Evolutionary conservation across 2,797 vertebrate species (phyloP).

Genomic region (Sebastiscus albofasciatus): DNA sequence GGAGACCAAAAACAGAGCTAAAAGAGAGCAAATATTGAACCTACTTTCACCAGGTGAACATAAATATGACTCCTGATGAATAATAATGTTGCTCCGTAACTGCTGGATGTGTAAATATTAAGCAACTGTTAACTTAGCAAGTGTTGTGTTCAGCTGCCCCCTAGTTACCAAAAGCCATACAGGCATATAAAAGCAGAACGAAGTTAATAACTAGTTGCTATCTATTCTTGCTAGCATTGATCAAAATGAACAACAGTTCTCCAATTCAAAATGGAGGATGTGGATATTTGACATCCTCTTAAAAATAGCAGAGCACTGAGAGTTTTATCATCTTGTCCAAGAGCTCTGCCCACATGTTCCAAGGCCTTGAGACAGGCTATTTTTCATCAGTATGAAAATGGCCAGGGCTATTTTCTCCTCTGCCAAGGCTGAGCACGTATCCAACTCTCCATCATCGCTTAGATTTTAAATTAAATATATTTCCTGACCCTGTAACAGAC

Average conservation of each 20-base stretch:
- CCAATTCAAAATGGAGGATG: not conserved
- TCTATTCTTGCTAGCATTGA: not conserved
- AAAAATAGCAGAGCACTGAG: constrained; percentile 18
- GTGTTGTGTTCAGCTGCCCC: not conserved
- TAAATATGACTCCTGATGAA: not conserved
- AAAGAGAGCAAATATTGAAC: not conserved
- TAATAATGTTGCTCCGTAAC: not conserved
- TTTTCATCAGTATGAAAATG: constrained; percentile 39
- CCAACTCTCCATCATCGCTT: constrained; percentile 1
- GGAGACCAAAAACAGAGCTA: not conserved
- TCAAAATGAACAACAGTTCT: not conserved
- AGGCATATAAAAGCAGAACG: not conserved
- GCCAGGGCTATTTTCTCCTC: constrained; percentile 7
- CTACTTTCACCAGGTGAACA: no score
- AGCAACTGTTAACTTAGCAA: not conserved
- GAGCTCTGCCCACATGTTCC: constrained; percentile 31
- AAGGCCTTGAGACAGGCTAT: constrained; percentile 15
- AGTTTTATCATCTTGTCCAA: constrained; percentile 30
- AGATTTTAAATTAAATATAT: constrained; percentile 7
- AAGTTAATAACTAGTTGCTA: no score
- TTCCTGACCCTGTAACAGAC: constrained; percentile 9
- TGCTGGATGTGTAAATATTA: not conserved
- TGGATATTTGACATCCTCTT: constrained; percentile 12
- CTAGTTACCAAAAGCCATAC: not conserved
- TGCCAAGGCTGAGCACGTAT: not conserved